Conservation (phyloP, 2,888 invertebrate genomes). For the Choreutis nemorana region DNA sequence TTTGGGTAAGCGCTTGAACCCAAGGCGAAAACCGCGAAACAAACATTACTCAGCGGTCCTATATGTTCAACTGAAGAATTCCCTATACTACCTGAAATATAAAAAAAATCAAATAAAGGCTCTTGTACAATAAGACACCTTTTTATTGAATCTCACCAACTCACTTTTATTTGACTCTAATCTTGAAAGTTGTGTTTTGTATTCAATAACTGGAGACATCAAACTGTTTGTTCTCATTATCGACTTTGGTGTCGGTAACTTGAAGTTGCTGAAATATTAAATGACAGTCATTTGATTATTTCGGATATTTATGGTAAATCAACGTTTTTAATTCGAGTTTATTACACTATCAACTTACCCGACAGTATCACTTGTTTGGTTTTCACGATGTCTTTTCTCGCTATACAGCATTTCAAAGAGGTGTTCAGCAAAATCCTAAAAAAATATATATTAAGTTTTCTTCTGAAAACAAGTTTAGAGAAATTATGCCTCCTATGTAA, state of each 20-base stretch:
- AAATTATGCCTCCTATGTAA: slow-evolving; percentile 1
- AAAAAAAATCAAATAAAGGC: slow-evolving; percentile 46
- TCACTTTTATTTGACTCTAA: slow-evolving; percentile 36
- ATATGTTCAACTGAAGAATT: slow-evolving; percentile 79
- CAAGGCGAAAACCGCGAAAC: slow-evolving; percentile 92
- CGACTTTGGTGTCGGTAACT: slow-evolving; percentile 82
- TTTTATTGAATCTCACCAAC: slow-evolving; percentile 7
- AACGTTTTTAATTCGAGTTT: not conserved
- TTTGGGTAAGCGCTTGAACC: slow-evolving; percentile 97
- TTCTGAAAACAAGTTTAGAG: slow-evolving; percentile 8
- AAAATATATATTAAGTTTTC: slow-evolving; percentile 1
- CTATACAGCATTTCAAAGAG: slow-evolving; percentile 41
- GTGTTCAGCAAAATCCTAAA: slow-evolving; percentile 46
- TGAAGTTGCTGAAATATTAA: slow-evolving; percentile 56
- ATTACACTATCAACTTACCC: slow-evolving; percentile 15
- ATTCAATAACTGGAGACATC: slow-evolving; percentile 36
- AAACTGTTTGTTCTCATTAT: slow-evolving; percentile 87
- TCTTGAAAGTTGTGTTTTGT: slow-evolving; percentile 43
- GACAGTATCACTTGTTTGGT: slow-evolving; percentile 22
- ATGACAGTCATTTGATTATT: not conserved
- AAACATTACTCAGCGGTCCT: slow-evolving; percentile 88
- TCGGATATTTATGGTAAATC: not conserved
- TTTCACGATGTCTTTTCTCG: slow-evolving; percentile 32
- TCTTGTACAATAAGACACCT: not conserved
- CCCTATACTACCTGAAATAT: slow-evolving; percentile 71